Percentiles rank a stretch among this genome's conserved stretches.
phyloP scores from a whole-genome alignment of 2,797 vertebrate species.

The Epinephelus malabaricus region DNA sequence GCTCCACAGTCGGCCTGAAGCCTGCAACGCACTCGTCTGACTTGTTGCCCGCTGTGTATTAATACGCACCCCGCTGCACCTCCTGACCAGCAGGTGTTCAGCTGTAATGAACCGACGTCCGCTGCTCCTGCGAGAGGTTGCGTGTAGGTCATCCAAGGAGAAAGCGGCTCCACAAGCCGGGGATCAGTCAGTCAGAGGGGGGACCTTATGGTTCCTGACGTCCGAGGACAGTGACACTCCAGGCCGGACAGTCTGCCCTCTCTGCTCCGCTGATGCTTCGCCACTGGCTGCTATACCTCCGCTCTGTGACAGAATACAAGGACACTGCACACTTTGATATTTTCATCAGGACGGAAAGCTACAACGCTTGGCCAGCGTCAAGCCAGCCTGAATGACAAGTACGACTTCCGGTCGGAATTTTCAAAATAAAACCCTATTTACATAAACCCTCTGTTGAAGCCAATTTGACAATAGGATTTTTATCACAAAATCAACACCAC shows the following conservation, averaged over 20 bases:
- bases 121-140: conserved; percentile 42
- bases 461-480: too few species aligned
- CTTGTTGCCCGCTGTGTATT: conserved; percentile 8
- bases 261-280: background rate
- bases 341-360: conserved; percentile 41
- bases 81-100: conserved; percentile 53
- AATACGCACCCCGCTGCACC: conserved; percentile 1
- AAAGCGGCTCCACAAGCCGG: conserved; percentile 62
- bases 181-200: conserved; percentile 11
- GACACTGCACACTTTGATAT: conserved; percentile 50
- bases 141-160: conserved; percentile 86
- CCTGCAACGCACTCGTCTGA: conserved; percentile 31
- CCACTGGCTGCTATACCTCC: background rate
- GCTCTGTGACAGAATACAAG: conserved; percentile 46
- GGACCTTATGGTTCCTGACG: conserved; percentile 13
- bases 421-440: conserved; percentile 50
- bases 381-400: rapidly evolving
- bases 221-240: conserved; percentile 32
- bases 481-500: too few species aligned
- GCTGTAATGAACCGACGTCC: conserved; percentile 14
- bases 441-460: too few species aligned
- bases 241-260: background rate
- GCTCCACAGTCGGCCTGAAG: conserved; percentile 52
- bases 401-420: conserved; percentile 29
- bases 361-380: conserved; percentile 29